A percentile compares a stretch with the other conserved stretches of the same genome.
Conservation (phyloP, 2,797 vertebrate species). For the Diceros bicornis region DNA sequence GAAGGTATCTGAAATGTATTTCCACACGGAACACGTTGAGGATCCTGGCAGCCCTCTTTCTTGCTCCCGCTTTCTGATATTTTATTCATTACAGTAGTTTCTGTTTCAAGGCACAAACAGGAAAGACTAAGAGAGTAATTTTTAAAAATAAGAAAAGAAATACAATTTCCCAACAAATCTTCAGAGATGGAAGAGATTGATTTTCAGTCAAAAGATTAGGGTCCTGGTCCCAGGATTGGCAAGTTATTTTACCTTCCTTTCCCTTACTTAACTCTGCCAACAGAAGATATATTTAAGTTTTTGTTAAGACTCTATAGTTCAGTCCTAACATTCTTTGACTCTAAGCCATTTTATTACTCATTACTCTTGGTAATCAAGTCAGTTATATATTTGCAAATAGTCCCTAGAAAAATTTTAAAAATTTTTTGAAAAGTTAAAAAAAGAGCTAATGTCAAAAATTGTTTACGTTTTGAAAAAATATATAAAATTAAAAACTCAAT, state of each 20-base stretch:
- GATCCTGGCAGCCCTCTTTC: not conserved
- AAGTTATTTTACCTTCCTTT: not conserved
- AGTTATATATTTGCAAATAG: not conserved
- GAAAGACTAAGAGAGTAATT: not conserved
- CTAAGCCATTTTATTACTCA: slow-evolving; percentile 30
- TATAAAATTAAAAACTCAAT: slow-evolving; percentile 39
- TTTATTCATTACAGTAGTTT: not conserved
- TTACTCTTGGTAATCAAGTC: not conserved
- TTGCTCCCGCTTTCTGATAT: not conserved
- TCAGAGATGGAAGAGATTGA: not conserved
- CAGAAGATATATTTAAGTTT: not conserved
- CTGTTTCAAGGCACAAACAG: not conserved
- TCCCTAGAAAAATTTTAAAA: not conserved
- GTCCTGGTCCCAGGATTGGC: not conserved
- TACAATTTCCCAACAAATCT: not conserved
- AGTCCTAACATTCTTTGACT: not conserved
- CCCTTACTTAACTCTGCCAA: not conserved
- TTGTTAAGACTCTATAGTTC: not conserved
- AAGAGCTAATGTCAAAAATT: slow-evolving; percentile 38
- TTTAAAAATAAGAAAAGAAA: not conserved
- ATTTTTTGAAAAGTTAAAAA: slow-evolving; percentile 15
- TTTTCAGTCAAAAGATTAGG: not conserved
- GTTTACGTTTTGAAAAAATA: slow-evolving; percentile 49
- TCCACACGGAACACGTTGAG: not conserved
- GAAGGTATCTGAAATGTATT: not conserved